Conservation (phyloP, 2,113 vertebrate genomes). For the Sinocyclocheilus anophthalmus region DNA sequence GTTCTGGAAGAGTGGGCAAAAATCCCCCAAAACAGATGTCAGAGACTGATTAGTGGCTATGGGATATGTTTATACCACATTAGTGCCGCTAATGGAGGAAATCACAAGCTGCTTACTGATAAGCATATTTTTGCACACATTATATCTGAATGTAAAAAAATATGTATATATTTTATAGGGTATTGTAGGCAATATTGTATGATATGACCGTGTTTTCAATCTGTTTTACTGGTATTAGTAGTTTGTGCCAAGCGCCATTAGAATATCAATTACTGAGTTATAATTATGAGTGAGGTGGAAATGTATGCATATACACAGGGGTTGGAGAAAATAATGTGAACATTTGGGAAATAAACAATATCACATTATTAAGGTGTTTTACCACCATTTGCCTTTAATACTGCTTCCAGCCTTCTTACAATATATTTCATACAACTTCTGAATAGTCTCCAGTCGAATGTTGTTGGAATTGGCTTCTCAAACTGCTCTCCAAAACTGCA, state of each 20-base stretch:
- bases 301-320: not conserved
- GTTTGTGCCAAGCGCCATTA: not conserved
- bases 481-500: too few relatives aligned
- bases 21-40: not conserved
- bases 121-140: conserved; percentile 12
- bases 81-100: not conserved
- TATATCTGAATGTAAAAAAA: not conserved
- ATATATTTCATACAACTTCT: not conserved
- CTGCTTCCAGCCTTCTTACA: not conserved
- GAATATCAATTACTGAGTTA: not conserved
- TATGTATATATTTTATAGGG: too few relatives aligned
- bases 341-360: too few relatives aligned
- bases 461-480: not conserved
- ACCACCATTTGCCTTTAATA: not conserved
- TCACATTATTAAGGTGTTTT: too few relatives aligned
- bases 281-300: not conserved
- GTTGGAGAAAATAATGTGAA: not conserved
- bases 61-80: conserved; percentile 14
- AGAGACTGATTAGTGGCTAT: conserved; percentile 19
- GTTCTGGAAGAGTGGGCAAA: conserved; percentile 13
- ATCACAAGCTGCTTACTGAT: not conserved
- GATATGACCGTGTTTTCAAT: not conserved
- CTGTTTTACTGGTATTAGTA: not conserved
- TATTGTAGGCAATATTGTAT: not conserved
- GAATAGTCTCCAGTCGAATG: not conserved